phyloP scores from a whole-genome alignment of 2,888 invertebrate species.

The Synanthedon tipuliformis region DNA sequence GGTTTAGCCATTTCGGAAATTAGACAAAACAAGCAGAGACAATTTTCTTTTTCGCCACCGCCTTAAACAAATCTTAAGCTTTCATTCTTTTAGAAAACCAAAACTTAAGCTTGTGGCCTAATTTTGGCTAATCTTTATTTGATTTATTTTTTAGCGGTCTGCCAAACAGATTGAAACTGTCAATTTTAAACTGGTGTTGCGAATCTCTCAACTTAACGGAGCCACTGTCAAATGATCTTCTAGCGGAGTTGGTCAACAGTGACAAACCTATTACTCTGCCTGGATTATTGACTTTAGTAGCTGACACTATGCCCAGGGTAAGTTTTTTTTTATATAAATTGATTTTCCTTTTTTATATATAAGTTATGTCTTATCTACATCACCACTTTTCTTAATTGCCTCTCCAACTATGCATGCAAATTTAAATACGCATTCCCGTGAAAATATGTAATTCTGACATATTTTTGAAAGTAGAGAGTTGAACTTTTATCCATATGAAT shows the following conservation, averaged over 20 bases:
- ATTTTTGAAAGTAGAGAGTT: too few relatives aligned
- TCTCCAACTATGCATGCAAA: too few relatives aligned
- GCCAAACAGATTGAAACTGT: conserved; percentile 45
- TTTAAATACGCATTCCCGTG: too few relatives aligned
- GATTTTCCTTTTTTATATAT: too few relatives aligned
- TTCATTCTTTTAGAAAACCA: too few relatives aligned
- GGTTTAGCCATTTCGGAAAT: too few relatives aligned
- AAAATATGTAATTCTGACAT: too few relatives aligned
- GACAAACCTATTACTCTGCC: conserved; percentile 54
- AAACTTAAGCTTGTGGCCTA: too few relatives aligned
- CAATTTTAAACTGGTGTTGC: conserved; percentile 55
- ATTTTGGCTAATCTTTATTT: not conserved
- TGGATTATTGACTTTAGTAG: conserved; percentile 46
- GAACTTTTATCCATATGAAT: too few relatives aligned
- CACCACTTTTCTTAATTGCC: not conserved
- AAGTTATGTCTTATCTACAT: not conserved
- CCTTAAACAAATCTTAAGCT: too few relatives aligned
- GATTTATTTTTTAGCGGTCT: conserved; percentile 30
- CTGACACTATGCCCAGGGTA: conserved; percentile 59
- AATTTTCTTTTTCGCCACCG: too few relatives aligned
- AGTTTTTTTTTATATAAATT: conserved; percentile 10
- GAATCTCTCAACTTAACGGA: conserved; percentile 46
- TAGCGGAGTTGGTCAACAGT: conserved; percentile 41
- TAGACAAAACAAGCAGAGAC: not conserved
- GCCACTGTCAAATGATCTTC: conserved; percentile 42